These are phyloP conservation scores for Diprion similis DNA, from an alignment of 1,140 invertebrate genomes.

Conservation along the genomic window DNA sequence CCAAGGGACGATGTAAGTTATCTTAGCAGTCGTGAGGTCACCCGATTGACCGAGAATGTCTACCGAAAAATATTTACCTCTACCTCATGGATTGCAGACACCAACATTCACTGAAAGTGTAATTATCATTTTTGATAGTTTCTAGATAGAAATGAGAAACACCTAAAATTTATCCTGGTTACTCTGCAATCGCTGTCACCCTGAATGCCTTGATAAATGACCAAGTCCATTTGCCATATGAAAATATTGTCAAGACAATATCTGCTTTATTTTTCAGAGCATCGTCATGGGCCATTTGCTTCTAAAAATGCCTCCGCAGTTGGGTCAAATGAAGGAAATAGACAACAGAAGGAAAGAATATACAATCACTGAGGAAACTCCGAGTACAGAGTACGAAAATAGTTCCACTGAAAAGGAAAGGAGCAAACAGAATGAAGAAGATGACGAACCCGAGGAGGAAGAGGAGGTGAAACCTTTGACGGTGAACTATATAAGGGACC, in stretches of 20 bases:
- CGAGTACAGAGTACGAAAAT: neutral
- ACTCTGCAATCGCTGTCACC: neutral
- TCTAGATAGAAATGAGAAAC: neutral
- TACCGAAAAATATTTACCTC: conserved; percentile 37
- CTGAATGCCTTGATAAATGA: neutral
- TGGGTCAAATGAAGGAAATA: neutral
- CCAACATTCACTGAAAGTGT: conserved; percentile 37
- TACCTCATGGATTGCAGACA: conserved; percentile 43
- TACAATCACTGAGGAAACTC: conserved; percentile 5
- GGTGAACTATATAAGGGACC: conserved; percentile 28
- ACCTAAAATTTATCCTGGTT: too few relatives aligned
- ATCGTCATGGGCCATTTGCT: conserved; percentile 26
- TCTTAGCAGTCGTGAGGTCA: conserved; percentile 20
- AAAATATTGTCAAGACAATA: neutral
- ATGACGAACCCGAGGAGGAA: conserved; percentile 26
- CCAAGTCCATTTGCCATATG: neutral
- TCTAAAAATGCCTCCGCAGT: conserved; percentile 19
- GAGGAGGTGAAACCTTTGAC: conserved; percentile 18
- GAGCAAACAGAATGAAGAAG: neutral
- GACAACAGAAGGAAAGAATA: neutral
- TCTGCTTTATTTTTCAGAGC: conserved; percentile 31
- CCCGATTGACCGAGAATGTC: conserved; percentile 35
- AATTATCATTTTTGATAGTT: neutral
- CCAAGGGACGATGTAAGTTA: conserved; percentile 36
- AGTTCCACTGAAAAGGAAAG: conserved; percentile 5